phyloP scores from a whole-genome alignment of 2,113 vertebrate species.

The Pycnonotus jocosus region DNA sequence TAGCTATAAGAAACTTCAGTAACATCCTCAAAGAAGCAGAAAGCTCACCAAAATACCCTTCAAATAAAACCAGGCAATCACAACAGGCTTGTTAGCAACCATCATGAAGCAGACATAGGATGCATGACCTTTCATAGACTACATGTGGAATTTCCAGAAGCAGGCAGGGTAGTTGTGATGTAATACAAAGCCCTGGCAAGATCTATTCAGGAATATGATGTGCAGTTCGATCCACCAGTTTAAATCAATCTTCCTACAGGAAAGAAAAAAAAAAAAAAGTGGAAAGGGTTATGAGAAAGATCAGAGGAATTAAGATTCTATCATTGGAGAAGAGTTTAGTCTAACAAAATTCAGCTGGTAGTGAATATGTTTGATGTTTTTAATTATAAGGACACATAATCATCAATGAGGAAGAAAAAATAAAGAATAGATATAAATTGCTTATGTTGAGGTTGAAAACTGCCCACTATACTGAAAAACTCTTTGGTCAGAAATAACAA shows the following conservation, averaged over 20 bases:
- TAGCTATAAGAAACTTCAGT: not conserved
- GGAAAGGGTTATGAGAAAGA: not conserved
- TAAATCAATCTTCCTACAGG: not conserved
- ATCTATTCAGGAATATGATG: not conserved
- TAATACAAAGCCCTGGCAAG: not conserved
- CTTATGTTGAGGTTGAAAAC: not conserved
- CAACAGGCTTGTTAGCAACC: not conserved
- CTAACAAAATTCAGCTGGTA: not conserved
- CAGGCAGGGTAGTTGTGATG: not conserved
- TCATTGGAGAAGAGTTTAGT: not conserved
- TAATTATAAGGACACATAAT: not conserved
- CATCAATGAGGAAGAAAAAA: not conserved
- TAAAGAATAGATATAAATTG: not conserved
- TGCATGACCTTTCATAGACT: not conserved
- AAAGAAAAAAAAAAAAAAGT: not conserved
- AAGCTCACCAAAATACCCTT: not conserved
- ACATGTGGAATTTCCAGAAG: not conserved
- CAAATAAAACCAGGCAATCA: not conserved
- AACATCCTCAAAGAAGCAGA: not conserved
- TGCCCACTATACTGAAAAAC: not conserved
- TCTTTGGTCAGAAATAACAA: not conserved
- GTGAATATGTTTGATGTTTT: not conserved
- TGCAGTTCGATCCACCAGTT: not conserved
- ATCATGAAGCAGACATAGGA: fast-evolving
- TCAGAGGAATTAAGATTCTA: not conserved